These are phyloP conservation scores for Galagoides demidoff DNA, from an alignment of 2,797 vertebrate genomes.

Conservation along the genomic window DNA sequence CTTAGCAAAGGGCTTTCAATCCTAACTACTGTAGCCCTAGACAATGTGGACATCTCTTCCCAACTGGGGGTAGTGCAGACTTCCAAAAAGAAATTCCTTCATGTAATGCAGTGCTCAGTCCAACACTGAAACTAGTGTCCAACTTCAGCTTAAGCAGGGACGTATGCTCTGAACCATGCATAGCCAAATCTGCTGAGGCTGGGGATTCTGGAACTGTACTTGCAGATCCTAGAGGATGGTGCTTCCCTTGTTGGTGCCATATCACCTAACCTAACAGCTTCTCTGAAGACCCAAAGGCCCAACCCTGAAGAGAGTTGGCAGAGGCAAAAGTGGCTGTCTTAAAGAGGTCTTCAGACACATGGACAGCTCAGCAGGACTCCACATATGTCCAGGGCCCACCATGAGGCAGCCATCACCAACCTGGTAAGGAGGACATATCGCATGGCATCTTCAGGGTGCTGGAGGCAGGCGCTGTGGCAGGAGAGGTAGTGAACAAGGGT, in stretches of 20 bases:
- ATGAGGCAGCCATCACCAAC: slow-evolving; percentile 65
- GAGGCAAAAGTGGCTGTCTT: slow-evolving; percentile 74
- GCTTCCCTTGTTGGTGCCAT: not conserved
- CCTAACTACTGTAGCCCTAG: not conserved
- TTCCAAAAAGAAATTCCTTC: slow-evolving; percentile 28
- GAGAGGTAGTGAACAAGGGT: slow-evolving; percentile 57
- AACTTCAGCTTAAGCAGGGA: not conserved
- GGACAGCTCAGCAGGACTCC: slow-evolving; percentile 72
- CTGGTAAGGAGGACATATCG: slow-evolving; percentile 73
- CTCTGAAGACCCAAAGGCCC: not conserved
- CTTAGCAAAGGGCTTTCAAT: not conserved
- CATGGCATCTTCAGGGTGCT: slow-evolving; percentile 83
- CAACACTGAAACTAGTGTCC: not conserved
- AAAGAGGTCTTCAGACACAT: slow-evolving; percentile 73
- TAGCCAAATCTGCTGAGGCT: not conserved
- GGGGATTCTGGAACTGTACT: not conserved
- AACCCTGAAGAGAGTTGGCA: slow-evolving; percentile 42
- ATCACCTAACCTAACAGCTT: slow-evolving; percentile 29
- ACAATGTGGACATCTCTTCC: not conserved
- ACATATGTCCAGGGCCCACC: slow-evolving; percentile 57
- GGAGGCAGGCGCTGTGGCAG: slow-evolving; percentile 81
- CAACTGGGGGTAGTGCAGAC: not conserved
- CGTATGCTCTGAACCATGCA: not conserved
- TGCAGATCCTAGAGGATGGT: not conserved
- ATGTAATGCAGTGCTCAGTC: not conserved